Evolutionary conservation across 2,888 invertebrate species (phyloP), one percentile per base, ranked within the genome.

Genomic region (Lasioglossum oenotherae): DNA sequence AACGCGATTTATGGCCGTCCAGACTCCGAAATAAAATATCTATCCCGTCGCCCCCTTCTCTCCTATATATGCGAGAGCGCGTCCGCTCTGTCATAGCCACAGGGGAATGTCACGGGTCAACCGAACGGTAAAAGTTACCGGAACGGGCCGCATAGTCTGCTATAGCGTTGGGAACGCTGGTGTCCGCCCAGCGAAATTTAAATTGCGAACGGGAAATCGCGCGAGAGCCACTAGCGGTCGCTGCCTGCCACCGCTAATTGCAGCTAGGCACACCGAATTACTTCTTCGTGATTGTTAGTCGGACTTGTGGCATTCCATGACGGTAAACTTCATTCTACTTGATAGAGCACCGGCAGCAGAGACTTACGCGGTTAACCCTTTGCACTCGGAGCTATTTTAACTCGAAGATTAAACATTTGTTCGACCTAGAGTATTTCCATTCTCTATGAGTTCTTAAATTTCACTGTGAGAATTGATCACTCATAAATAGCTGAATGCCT

Each of bases 1-100:
- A 93, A 91, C 87, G 82, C 88, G 93, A 94, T 94, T 93, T 93
- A 93, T 91, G 87, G 77, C 75, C 85, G 81, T 84, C 82, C 86
- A 78, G 85, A 84, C 85, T 85, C 87, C 90, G 86, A 92, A 93
- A 93, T 92, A 93, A 93, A 92, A 90, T 92, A 92, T 90, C 85
- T 81, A 78, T 81, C 82, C 78, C 72, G n/a, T 10, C 44, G n/a
- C 44, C 14, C 6, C 44, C n/a, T 27, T 4, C 31, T 71, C 72
- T 46, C n/a, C 71, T 74, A 46, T 73, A 71, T 71, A 78, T 75
- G 83, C 79, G 76, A 46, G 60, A 31, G 69, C 38, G 77, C 46
- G 78, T 53, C 80, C 77, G 80, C 84, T 87, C 80, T 87, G 84
- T 88, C 87, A 81, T 82, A 82, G 84, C 82, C 82, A 79, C 86